Base-by-base conservation (phyloP, 2,113 vertebrate species). In the Ailurus styani region DNA sequence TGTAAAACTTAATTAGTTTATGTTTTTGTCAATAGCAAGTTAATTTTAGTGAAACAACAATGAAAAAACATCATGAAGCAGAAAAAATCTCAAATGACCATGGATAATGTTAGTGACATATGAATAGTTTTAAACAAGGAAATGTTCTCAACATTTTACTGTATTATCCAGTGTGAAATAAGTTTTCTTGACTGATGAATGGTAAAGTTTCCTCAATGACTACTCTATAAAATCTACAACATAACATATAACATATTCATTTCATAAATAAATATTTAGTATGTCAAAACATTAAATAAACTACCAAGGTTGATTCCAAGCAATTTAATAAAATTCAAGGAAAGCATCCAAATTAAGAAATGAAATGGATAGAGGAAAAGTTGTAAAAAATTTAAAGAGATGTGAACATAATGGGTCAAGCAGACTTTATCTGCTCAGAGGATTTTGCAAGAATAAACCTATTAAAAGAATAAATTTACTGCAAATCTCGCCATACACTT, bases 381-480 rank as follows among this genome's bases (percentile, higher is more conserved):
- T 60, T 96, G 6, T 91, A 31, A 93, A 94, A 95, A 81, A 70
- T 66, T 55, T 64, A 93, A 96, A 97, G 77, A 57, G 50, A 79
- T 95, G 88, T n/a, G 82, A 96, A 97, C 55, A 70, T 93, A 72
- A 86, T 7, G 47, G n/a, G 90, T 91, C 86, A 97, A 97, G 52
- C 77, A 93, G 50, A 8, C 86, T 97, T 97, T 95, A 70, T 96
- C 45, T 98, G 8, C 62, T 98, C 84, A 97, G 72, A 97, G 90
- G 60, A 73, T 96, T 99, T 98, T 96, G 93, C 55, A 98, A 98
- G 85, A 98, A 98, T 97, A 98, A 98, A 98, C 68, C 94, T 98
- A 96, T 97, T 98, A 98, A 97, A 98, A 92, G 77, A 97, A 98
- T 97, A 98, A 98, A 98, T 98, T 98, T 97, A 97, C 88, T 95